Percentiles rank a stretch among this genome's conserved stretches.
Evolutionary conservation across 1,140 invertebrate genomes (phyloP).

Genomic region (Drosophila obscura): DNA sequence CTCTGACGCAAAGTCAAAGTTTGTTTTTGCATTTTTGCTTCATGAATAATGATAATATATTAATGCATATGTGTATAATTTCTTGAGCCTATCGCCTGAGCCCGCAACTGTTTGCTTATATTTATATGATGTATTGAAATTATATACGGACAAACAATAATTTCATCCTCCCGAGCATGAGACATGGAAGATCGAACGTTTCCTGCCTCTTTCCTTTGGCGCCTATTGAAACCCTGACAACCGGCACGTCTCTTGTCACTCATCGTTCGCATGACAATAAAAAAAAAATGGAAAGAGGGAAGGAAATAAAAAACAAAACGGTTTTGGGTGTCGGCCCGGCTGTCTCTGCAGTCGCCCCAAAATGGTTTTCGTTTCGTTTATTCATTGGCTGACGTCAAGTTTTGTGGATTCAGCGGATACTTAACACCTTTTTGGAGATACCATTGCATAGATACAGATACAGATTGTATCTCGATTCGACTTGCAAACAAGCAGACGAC

Average conservation of each 20-base stretch:
- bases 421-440: constrained; percentile 53
- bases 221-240: constrained; percentile 20
- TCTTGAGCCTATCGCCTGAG: constrained; percentile 32
- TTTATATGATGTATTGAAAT: constrained; percentile 26
- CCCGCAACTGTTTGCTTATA: constrained; percentile 15
- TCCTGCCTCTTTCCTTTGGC: constrained; percentile 8
- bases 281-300: constrained; percentile 14
- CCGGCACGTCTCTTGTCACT: constrained; percentile 33
- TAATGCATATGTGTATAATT: constrained; percentile 12
- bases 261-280: constrained; percentile 33
- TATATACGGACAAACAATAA: constrained; percentile 16
- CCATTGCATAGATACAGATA: constrained; percentile 32
- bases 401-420: constrained; percentile 53
- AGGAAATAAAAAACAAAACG: constrained; percentile 21
- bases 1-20: constrained; percentile 40
- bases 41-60: constrained; percentile 49
- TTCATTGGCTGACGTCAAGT: constrained; percentile 47
- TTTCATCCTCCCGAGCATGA: constrained; percentile 22
- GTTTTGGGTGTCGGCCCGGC: constrained; percentile 26
- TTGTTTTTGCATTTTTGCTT: constrained; percentile 43
- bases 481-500: constrained; percentile 31
- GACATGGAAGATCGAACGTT: constrained; percentile 20
- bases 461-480: constrained; percentile 19
- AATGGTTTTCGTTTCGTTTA: constrained; percentile 18
- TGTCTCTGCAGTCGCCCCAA: background rate